Base-by-base conservation (phyloP, 2,888 invertebrate genomes). In the Saturnia pavonia region DNA sequence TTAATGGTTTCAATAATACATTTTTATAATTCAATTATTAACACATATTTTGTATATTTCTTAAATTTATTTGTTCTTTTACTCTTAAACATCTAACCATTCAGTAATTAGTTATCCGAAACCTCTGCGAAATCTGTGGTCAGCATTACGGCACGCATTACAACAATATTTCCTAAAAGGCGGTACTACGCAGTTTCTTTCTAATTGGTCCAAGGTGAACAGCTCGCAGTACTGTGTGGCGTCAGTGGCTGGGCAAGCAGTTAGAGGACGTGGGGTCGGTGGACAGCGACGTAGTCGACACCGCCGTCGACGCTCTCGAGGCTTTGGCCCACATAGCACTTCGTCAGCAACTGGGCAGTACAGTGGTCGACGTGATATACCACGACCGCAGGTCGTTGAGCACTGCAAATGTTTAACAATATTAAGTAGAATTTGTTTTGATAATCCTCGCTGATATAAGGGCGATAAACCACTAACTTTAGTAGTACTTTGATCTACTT, bases 111-210 rank as follows among this genome's bases (percentile, higher is more conserved):
- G 11, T 54, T 76, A 80, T n/a, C 77, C 81, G 48, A 77, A 74
- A 34, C 79, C 76, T 69, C 75, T 76, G 51, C 73, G 75, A 45
- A 74, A 72, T 69, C 71, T 72, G 16, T 76, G 76, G 22, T 84
- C 85, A 7, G 85, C 78, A 40, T 82, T 79, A 68, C 82, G 82
- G 72, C 95, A 95, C 0, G 95, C 88, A 77, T 94, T 94, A 78
- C 96, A 96, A 79, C 96, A 96, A 69, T 95, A 88, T 74, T 91
- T 92, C 73, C 93, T 93, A 77, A 95, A 96, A 0, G 92, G 94
- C 0, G 94, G 91, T 45, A 96, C 85, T 0, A 88, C 84, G 79
- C 96, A 96, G 85, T 95, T 95, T 16, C 92, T 84, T n/a, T 81
- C 85, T 0, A 95, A 82, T 45, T 91, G 86, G 3, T 90, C 90